Base-by-base conservation (phyloP, 1,140 invertebrate genomes). In the Druon quercuslanigerum region DNA sequence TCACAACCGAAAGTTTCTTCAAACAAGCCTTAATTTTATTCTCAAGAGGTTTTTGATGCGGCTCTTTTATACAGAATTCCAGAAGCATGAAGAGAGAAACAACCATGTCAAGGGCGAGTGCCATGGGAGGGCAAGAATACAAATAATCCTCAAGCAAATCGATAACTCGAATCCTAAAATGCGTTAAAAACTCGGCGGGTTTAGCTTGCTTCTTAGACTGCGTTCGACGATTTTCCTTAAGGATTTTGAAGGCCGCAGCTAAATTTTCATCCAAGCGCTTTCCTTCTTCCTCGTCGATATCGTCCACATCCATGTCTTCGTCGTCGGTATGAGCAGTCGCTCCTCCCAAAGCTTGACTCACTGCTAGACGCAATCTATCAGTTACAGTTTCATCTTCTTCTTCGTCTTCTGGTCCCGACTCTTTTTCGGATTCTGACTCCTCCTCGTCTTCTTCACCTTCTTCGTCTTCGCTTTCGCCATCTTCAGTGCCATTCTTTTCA, bases 231-330 rank as follows among this genome's bases (percentile, higher is more conserved):
- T 93, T 93, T 77, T 94, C 92, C 78, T 92, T 93, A 74, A 94
- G 92, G 73, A 94, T 92, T 83, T 92, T 94, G 84, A 96, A 96
- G 2, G 95, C 95, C 56, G 93, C 93, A 1, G 94, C 94, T 33
- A 96, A 86, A 2, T 94, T 94, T 82, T 93, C 90, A 84, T 96
- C 94, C 5, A 96, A 88, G 79, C 93, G 93, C 79, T 94, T 93
- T 7, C 96, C 96, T 87, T 96, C 94, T 79, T 94, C 94, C 82
- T 96, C 96, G 76, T 92, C 92, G 56, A 97, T 94, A 79, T 96
- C 92, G 84, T 96, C 95, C 17, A 96, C 92, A 81, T 96, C 95
- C 11, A 96, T 91, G 77, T 95, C 95, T 86, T 95, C 95, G 33
- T 93, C 91, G 72, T 95, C 94, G 50, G 92, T 92, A 81, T 93